These are phyloP conservation scores for Oscheius myriophilus DNA, from an alignment of 2,888 invertebrate genomes.

Conservation along the genomic window DNA sequence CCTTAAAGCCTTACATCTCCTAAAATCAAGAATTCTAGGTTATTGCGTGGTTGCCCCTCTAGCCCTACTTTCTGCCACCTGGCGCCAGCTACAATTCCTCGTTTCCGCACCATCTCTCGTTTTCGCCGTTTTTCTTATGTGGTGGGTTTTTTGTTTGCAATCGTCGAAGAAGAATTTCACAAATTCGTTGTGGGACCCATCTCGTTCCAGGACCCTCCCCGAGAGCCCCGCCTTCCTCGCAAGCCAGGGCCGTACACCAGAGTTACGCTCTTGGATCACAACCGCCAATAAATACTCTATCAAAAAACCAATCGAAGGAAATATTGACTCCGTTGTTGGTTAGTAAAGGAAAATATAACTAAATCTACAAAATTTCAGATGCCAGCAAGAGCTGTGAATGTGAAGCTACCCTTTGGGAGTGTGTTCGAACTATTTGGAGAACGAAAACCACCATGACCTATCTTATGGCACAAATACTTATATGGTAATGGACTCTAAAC, in stretches of 20 bases:
- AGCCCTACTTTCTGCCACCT: slow-evolving; percentile 4
- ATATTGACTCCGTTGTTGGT: slow-evolving; percentile 42
- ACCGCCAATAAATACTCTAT: slow-evolving; percentile 33
- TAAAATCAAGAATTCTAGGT: neutral
- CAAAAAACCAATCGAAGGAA: slow-evolving; percentile 36
- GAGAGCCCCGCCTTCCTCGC: slow-evolving; percentile 57
- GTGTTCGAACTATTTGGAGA: too few relatives aligned
- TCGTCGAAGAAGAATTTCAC: neutral
- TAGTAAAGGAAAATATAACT: neutral
- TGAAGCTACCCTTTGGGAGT: too few relatives aligned
- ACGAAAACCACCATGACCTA: too few relatives aligned
- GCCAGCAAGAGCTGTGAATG: too few relatives aligned
- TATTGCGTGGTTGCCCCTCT: slow-evolving; percentile 11
- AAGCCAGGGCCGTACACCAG: slow-evolving; percentile 35
- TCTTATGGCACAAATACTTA: too few relatives aligned
- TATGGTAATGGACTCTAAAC: too few relatives aligned
- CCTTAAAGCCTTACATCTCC: neutral
- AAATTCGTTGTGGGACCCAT: too few relatives aligned
- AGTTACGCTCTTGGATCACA: slow-evolving; percentile 46
- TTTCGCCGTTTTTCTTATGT: slow-evolving; percentile 2
- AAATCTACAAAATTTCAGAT: too few relatives aligned
- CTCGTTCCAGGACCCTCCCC: slow-evolving; percentile 53
- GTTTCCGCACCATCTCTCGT: slow-evolving; percentile 5
- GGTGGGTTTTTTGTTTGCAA: neutral
- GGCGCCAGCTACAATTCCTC: slow-evolving; percentile 20